Evolutionary conservation across 2,888 invertebrate species (phyloP).

Genomic region (Coleophora flavipennella): DNA sequence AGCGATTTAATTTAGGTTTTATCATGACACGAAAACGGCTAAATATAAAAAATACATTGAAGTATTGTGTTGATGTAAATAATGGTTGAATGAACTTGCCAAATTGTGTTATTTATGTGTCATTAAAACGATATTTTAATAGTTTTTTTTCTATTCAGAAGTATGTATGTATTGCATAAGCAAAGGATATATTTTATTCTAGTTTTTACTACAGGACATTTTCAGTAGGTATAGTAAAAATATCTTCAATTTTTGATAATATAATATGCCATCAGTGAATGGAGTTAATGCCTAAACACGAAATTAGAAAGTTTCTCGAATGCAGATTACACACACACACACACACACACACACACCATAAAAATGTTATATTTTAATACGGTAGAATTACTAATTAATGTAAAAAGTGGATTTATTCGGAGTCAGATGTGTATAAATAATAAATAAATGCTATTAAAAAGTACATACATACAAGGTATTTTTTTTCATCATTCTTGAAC

Average conservation of each 20-base stretch:
- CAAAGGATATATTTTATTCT: no score
- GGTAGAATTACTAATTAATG: conserved; percentile 42
- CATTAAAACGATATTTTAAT: not conserved
- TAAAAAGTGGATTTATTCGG: conserved; percentile 49
- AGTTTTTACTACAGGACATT: no score
- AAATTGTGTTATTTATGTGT: not conserved
- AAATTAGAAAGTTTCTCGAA: no score
- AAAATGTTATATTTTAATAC: conserved; percentile 55
- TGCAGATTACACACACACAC: no score
- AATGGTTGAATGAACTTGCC: conserved; percentile 12
- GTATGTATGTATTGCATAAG: no score
- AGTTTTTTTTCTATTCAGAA: not conserved
- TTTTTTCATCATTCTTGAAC: no score
- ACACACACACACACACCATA: not conserved
- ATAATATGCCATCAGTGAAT: no score
- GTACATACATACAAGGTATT: no score
- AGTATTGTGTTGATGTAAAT: conserved; percentile 51
- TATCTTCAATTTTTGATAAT: no score
- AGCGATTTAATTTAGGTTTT: conserved; percentile 26
- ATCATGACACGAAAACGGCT: conserved; percentile 47
- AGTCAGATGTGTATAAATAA: conserved; percentile 56
- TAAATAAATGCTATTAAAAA: conserved; percentile 43
- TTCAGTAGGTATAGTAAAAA: no score
- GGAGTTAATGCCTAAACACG: no score
- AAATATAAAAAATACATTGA: conserved; percentile 18